These are phyloP conservation scores for Lithobius niger DNA, from an alignment of 1,140 invertebrate genomes.

Conservation along the genomic window DNA sequence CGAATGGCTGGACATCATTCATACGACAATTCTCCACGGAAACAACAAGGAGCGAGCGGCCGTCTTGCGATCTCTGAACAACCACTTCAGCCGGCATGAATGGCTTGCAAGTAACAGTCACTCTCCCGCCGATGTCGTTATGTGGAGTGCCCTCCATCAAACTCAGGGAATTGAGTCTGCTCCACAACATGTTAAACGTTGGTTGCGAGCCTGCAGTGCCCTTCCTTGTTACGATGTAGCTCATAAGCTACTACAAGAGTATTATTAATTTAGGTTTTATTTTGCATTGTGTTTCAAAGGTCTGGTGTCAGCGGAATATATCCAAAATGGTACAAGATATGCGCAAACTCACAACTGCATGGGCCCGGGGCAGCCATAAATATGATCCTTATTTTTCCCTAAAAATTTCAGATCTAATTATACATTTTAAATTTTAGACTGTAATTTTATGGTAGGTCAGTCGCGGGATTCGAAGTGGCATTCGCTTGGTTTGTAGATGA, in stretches of 20 bases:
- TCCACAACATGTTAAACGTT: constrained; percentile 28
- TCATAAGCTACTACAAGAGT: constrained; percentile 3
- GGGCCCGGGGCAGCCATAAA: too few relatives aligned
- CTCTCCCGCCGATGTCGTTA: constrained; percentile 28
- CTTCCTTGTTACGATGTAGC: constrained; percentile 2
- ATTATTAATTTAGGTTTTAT: not conserved
- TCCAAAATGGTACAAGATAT: too few relatives aligned
- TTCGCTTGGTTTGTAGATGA: too few relatives aligned
- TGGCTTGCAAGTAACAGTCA: constrained; percentile 25
- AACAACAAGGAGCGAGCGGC: constrained; percentile 27
- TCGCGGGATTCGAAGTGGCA: too few relatives aligned
- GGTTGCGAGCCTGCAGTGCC: constrained; percentile 19
- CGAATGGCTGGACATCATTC: constrained; percentile 33
- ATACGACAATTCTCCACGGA: constrained; percentile 13
- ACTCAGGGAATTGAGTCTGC: constrained; percentile 14
- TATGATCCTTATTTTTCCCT: too few relatives aligned
- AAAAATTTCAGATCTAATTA: too few relatives aligned
- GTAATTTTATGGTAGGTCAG: too few relatives aligned
- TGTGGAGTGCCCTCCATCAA: constrained; percentile 28
- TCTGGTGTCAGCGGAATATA: too few relatives aligned
- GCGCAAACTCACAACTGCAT: too few relatives aligned
- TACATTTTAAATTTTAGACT: too few relatives aligned
- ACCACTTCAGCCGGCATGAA: constrained; percentile 21
- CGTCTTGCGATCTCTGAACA: constrained; percentile 24
- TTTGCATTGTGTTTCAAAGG: too few relatives aligned